phyloP scores from a whole-genome alignment of 2,113 vertebrate genomes.

The Syrmaticus mikado region DNA sequence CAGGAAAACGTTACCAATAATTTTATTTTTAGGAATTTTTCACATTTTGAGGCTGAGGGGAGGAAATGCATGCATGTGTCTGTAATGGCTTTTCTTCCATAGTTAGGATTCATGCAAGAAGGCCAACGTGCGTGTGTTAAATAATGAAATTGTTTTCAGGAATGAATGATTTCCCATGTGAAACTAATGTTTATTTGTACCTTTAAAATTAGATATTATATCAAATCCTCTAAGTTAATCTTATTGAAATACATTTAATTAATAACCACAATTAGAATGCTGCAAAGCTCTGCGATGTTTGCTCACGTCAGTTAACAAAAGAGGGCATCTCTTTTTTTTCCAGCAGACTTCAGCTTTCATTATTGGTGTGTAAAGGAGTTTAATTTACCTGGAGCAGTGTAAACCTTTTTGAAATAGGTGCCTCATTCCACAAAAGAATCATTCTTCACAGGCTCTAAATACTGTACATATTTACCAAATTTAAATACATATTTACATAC shows the following conservation, averaged over 20 bases:
- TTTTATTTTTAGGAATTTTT: background rate
- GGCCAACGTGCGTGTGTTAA: background rate
- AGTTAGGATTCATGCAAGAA: background rate
- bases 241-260: slow-evolving; percentile 7
- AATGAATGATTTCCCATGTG: slow-evolving; percentile 15
- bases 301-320: slow-evolving; percentile 9
- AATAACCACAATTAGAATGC: background rate
- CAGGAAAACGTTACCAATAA: background rate
- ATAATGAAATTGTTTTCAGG: background rate
- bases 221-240: background rate
- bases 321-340: background rate
- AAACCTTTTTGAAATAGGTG: slow-evolving; percentile 13
- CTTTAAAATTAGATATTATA: background rate
- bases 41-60: background rate
- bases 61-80: rapidly evolving
- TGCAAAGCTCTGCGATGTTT: background rate
- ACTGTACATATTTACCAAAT: slow-evolving; percentile 59
- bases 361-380: slow-evolving; percentile 2
- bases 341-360: slow-evolving; percentile 2
- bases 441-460: slow-evolving; percentile 17
- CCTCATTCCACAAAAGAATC: background rate
- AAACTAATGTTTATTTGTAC: slow-evolving; percentile 14
- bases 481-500: slow-evolving; percentile 54
- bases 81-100: background rate
- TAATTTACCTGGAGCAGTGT: slow-evolving; percentile 9